These are phyloP conservation scores for Digitonthophagus gazella DNA, from an alignment of 2,888 invertebrate species.

Conservation along the genomic window DNA sequence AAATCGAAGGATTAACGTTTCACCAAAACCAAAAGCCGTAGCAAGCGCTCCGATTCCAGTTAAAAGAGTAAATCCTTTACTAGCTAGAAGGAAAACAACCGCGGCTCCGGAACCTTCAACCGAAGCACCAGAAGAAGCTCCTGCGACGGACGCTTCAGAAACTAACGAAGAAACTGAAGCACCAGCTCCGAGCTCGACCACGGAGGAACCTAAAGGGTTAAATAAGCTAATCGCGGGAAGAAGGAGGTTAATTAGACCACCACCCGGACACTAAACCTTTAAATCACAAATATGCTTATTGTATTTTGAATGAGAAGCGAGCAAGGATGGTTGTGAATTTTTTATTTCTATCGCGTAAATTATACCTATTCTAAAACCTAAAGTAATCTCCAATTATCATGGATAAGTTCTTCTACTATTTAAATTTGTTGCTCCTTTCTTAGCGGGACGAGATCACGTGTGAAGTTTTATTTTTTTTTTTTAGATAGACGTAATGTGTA, in stretches of 20 bases:
- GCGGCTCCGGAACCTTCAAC: conserved; percentile 45
- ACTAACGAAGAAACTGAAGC: conserved; percentile 33
- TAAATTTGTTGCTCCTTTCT: background rate
- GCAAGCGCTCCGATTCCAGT: conserved; percentile 55
- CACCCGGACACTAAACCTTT: conserved; percentile 46
- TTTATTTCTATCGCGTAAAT: conserved; percentile 2
- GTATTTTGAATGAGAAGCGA: background rate
- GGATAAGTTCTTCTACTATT: background rate
- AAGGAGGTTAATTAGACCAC: conserved; percentile 62
- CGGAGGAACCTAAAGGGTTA: conserved; percentile 59
- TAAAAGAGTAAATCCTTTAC: conserved; percentile 57
- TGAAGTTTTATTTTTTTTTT: background rate
- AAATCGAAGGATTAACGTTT: conserved; percentile 46
- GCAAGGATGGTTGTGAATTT: background rate
- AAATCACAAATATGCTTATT: conserved; percentile 10
- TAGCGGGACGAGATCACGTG: background rate
- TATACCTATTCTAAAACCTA: background rate
- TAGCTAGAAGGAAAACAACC: conserved; percentile 55
- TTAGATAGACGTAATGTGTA: background rate
- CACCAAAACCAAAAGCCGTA: conserved; percentile 42
- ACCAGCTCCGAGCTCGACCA: conserved; percentile 42
- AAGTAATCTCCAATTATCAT: background rate
- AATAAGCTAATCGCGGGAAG: conserved; percentile 69
- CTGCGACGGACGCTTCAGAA: conserved; percentile 27
- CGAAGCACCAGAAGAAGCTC: conserved; percentile 38